phyloP scores from a whole-genome alignment of 2,797 vertebrate species.

The Onychomys torridus region DNA sequence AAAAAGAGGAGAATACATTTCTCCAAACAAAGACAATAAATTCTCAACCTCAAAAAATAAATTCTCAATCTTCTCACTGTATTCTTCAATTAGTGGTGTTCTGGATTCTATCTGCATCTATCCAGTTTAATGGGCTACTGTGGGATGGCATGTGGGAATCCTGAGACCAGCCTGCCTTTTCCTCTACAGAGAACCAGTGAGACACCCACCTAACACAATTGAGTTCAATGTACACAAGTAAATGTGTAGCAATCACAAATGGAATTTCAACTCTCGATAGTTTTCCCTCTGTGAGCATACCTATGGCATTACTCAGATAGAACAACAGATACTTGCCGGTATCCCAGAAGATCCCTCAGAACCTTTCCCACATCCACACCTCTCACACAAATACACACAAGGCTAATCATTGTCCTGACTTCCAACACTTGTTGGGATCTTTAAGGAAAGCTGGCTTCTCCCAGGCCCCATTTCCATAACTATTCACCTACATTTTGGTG shows the following conservation, averaged over 20 bases:
- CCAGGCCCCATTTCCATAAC: background rate
- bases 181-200: background rate
- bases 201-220: background rate
- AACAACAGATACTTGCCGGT: background rate
- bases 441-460: background rate
- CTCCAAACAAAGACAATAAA: background rate
- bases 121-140: background rate
- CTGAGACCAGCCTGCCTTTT: background rate
- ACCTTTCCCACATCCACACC: background rate
- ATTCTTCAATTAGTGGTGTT: background rate
- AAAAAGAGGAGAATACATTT: background rate
- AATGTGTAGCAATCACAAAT: background rate
- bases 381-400: background rate
- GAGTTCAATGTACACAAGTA: background rate
- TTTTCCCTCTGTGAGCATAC: background rate
- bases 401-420: background rate
- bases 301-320: background rate
- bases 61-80: background rate
- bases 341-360: background rate
- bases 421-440: background rate
- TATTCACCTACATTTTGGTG: background rate
- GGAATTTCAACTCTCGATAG: background rate
- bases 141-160: too few species aligned
- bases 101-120: background rate
- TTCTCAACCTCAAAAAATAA: background rate